phyloP scores from a whole-genome alignment of 2,888 invertebrate species.

The Andrena flavipes region DNA sequence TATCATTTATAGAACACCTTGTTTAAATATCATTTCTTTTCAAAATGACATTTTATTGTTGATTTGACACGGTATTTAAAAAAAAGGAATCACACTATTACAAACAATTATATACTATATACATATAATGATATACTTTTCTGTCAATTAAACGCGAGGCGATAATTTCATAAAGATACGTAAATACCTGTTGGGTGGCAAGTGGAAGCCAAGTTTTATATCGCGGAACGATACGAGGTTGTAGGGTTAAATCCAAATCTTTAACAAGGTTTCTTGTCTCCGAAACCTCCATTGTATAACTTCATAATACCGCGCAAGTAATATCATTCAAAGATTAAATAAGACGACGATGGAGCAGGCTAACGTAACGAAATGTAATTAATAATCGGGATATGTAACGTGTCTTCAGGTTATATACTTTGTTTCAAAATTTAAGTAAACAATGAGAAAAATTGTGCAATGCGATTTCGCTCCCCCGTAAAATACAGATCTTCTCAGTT shows the following conservation, averaged over 20 bases:
- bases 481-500: conserved; percentile 5
- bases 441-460: conserved; percentile 15
- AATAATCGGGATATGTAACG: conserved; percentile 3
- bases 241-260: conserved; percentile 82
- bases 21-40: too few species aligned
- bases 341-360: not conserved
- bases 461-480: conserved; percentile 9
- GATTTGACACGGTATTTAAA: too few species aligned
- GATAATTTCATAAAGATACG: not conserved
- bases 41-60: too few species aligned
- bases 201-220: conserved; percentile 93
- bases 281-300: conserved; percentile 79
- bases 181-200: conserved; percentile 91
- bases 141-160: not conserved
- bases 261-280: conserved; percentile 79
- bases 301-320: conserved; percentile 73
- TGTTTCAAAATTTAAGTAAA: conserved; percentile 35
- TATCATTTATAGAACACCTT: not conserved
- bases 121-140: too few species aligned
- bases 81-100: too few species aligned
- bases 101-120: not conserved
- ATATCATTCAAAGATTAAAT: conserved; percentile 50
- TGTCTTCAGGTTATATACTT: conserved; percentile 53
- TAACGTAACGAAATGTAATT: conserved; percentile 10
- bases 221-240: conserved; percentile 86